Evolutionary conservation across 2,888 invertebrate species (phyloP).

Genomic region (Leucania comma): DNA sequence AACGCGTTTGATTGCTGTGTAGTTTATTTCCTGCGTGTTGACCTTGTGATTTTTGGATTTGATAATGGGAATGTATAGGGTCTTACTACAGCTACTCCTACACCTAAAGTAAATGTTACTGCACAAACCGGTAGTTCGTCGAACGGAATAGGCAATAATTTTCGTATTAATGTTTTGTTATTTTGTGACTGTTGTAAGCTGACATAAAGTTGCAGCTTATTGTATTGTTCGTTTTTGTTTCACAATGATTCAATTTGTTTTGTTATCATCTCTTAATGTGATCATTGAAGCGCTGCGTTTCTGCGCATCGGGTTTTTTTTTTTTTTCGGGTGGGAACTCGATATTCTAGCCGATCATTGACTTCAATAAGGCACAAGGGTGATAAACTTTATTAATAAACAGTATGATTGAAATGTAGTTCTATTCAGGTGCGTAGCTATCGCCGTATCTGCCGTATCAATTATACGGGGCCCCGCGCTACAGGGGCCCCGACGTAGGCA

Average conservation of each 20-base stretch:
- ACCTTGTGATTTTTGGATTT: conserved; percentile 56
- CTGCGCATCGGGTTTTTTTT: conserved; percentile 6
- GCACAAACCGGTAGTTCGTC: conserved; percentile 12
- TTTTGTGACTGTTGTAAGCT: conserved; percentile 13
- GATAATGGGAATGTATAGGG: conserved; percentile 32
- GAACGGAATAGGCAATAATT: conserved; percentile 17
- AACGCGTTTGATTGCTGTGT: conserved; percentile 48
- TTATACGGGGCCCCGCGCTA: too few species aligned
- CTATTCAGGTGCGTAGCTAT: too few species aligned
- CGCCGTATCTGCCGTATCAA: too few species aligned
- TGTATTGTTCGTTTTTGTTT: not conserved
- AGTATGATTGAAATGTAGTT: not conserved
- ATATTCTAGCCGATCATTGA: conserved; percentile 28
- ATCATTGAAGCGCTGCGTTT: conserved; percentile 12
- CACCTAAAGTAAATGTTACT: conserved; percentile 23
- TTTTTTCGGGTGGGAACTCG: conserved; percentile 12
- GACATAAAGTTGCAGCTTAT: not conserved
- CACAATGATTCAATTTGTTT: conserved; percentile 14
- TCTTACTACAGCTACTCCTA: conserved; percentile 25
- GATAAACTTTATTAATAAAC: not conserved
- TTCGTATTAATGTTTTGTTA: conserved; percentile 15
- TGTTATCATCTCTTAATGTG: conserved; percentile 21
- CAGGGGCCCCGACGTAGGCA: too few species aligned
- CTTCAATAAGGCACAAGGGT: not conserved
- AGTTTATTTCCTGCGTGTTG: conserved; percentile 50